Evolutionary conservation across 1,140 invertebrate species (phyloP).

Genomic region (Micrasema minimum): DNA sequence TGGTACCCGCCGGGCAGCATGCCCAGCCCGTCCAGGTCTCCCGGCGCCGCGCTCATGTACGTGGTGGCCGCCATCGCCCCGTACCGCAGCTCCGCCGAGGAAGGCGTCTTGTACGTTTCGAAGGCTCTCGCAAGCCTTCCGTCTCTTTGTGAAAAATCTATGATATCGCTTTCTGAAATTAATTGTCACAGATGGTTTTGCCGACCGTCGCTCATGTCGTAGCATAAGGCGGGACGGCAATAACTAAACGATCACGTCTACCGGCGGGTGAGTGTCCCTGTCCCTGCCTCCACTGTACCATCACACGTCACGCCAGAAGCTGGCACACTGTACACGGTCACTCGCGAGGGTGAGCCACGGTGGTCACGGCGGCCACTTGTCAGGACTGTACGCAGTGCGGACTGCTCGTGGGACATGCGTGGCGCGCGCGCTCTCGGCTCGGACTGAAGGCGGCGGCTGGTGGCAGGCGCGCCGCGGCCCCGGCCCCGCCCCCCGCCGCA

Average conservation of each 20-base stretch:
- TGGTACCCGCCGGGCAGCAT: constrained; percentile 80
- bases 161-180: constrained; percentile 51
- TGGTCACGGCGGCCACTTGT: constrained; percentile 20
- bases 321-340: constrained; percentile 21
- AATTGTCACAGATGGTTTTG: constrained; percentile 56
- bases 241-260: constrained; percentile 51
- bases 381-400: constrained; percentile 34
- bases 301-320: constrained; percentile 46
- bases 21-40: constrained; percentile 80
- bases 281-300: constrained; percentile 36
- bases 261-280: constrained; percentile 43
- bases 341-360: constrained; percentile 54
- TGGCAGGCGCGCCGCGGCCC: constrained; percentile 55
- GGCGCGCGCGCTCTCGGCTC: constrained; percentile 62
- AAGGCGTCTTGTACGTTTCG: constrained; percentile 73
- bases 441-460: constrained; percentile 52
- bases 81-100: constrained; percentile 70
- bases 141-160: constrained; percentile 53
- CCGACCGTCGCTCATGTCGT: constrained; percentile 53
- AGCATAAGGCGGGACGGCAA: constrained; percentile 55
- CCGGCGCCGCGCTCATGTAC: constrained; percentile 83
- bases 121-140: constrained; percentile 69
- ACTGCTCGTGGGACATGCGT: constrained; percentile 56
- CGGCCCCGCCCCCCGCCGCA: constrained; percentile 63
- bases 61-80: constrained; percentile 84